Evolutionary conservation across 2,113 vertebrate genomes (phyloP), one percentile per base, ranked within the genome.

Genomic region (Theropithecus gelada): DNA sequence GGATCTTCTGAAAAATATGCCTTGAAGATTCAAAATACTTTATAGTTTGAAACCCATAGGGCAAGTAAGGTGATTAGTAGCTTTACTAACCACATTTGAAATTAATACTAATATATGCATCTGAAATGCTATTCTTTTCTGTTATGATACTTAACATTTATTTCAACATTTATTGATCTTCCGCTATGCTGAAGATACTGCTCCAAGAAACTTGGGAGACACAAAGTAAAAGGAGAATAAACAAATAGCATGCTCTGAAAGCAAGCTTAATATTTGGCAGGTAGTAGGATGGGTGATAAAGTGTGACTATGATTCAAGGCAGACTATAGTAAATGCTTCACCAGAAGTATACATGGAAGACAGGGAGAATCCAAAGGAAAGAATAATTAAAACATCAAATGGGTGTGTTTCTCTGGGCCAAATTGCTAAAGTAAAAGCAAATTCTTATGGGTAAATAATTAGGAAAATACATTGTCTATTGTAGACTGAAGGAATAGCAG

Each of bases 11-110:
- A 61, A 87, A 98, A 96, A 95, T 85, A 52, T 84, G 6, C 85
- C 88, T 97, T 97, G 90, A 96, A 89, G 57, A 96, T 94, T 98
- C 97, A 94, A 97, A 93, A 97, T 52, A 72, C 85, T 97, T 95
- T 0, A 0, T 94, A 97, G 83, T 43, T 87, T 97, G 48, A 96
- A 98, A 97, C 59, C 61, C 27, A 35, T 8, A 92, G 45, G 73
- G 76, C 43, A 90, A 85, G 23, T 72, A 40, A 91, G 38, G 66
- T 83, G 55, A 55, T 64, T 94, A 93, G 92, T 96, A 98, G 97
- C 80, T 95, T 27, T 48, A 68, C 61, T 98, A 70, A 70, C 1
- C 6, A 97, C 96, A 97, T 97, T 98, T 98, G 48, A 84, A 92
- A 96, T 88, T 59, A 92, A 85, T 81, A 8, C 1, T 10, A 66